Conservation (phyloP, 1,140 invertebrate genomes). For the Anagrus nilaparvatae region DNA sequence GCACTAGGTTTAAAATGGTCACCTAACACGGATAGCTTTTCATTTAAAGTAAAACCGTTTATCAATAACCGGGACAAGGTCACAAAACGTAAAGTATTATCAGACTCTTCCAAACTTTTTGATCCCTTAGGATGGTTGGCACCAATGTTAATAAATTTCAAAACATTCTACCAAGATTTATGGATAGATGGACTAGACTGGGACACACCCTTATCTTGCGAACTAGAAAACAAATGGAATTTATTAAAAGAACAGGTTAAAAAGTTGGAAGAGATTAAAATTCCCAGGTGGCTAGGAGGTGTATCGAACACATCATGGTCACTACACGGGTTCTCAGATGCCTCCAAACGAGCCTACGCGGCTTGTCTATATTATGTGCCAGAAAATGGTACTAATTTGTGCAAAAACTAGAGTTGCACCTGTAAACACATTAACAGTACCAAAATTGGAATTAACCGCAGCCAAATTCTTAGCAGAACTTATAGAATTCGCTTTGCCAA, state of each 20-base stretch:
- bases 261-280: slow-evolving; percentile 12
- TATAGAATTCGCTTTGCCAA: too few relatives aligned
- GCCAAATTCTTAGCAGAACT: too few relatives aligned
- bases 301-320: neutral
- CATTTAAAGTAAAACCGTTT: slow-evolving; percentile 8
- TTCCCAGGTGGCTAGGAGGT: slow-evolving; percentile 13
- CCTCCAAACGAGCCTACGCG: slow-evolving; percentile 22
- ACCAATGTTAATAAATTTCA: slow-evolving; percentile 27
- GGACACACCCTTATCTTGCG: slow-evolving; percentile 25
- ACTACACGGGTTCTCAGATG: slow-evolving; percentile 27
- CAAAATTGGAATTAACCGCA: too few relatives aligned
- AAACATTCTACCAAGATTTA: slow-evolving; percentile 33
- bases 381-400: too few relatives aligned
- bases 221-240: slow-evolving; percentile 21
- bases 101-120: slow-evolving; percentile 19
- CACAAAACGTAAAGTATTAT: slow-evolving; percentile 28
- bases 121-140: too few relatives aligned
- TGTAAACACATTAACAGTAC: too few relatives aligned
- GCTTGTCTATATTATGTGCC: too few relatives aligned
- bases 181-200: slow-evolving; percentile 26
- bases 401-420: too few relatives aligned
- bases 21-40: slow-evolving; percentile 22
- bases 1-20: slow-evolving; percentile 28
- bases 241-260: slow-evolving; percentile 14
- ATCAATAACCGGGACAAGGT: neutral